Base-by-base conservation (phyloP, 2,797 vertebrate genomes). In the Alca torda region DNA sequence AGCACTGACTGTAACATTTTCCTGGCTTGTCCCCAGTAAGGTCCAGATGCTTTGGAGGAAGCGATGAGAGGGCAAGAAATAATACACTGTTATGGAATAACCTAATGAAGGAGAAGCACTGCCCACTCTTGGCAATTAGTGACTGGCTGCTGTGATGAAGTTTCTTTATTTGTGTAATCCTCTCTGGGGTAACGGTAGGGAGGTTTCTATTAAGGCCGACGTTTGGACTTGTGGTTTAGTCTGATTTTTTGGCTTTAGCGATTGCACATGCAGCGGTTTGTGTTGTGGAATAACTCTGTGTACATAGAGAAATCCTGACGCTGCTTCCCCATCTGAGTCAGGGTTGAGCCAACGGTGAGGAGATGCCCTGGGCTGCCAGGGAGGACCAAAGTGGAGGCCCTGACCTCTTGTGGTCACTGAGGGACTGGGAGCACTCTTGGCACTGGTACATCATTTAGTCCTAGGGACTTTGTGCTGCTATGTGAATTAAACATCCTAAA, bases 111-210 rank as follows among this genome's bases (percentile, higher is more conserved):
- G 60, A 70, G 78, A 77, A 61, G 56, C 64, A n/a, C 64, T 87
- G 54, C 93, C 84, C 64, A n/a, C 63, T 78, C 81, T 59, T 64
- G 72, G 78, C 90, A 78, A 64, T 94, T 92, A 92, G 69, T 18
- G 30, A 24, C 79, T 45, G 28, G 35, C 74, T 91, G 88, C 77
- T 72, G 60, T 35, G 75, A 25, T 89, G 74, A 64, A 89, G 53
- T 80, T 95, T 93, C 75, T 89, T 86, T 90, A 64, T 96, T 95
- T 89, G 86, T 96, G 60, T 95, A 93, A 89, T 88, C 35, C 92
- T 91, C 78, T 85, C 92, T 93, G 78, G 81, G 86, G 89, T 89
- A 91, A 91, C 94, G 3, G 5, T 50, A 67, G 81, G 78, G 86
- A 95, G 65, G 61, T 64, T 78, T 77, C 84, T 78, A 3, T 81